These are phyloP conservation scores for Malurus elegans DNA, from an alignment of 2,113 vertebrate genomes.

Conservation along the genomic window DNA sequence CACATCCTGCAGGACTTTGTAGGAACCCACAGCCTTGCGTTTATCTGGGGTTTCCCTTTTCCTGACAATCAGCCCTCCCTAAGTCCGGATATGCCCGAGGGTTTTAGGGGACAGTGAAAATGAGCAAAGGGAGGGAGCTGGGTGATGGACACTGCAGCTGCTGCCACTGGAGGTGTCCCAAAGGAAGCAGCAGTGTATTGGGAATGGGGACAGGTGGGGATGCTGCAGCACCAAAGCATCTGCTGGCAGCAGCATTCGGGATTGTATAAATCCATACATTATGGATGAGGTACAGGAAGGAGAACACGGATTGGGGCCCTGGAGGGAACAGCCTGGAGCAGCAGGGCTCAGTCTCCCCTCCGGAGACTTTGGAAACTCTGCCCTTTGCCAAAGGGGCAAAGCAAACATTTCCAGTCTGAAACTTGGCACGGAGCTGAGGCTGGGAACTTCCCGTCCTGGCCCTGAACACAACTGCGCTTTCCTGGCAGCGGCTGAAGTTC, in stretches of 20 bases:
- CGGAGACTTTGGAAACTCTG: neutral
- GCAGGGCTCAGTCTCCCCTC: neutral
- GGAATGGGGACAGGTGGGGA: accelerated
- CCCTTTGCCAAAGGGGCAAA: neutral
- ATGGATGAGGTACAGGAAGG: neutral
- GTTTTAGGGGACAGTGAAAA: neutral
- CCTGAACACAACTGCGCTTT: neutral
- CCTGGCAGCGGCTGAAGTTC: neutral
- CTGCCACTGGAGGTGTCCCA: accelerated
- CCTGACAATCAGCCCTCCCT: accelerated
- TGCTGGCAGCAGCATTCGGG: accelerated
- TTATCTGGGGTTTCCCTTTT: neutral
- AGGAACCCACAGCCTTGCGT: neutral
- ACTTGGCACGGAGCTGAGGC: neutral
- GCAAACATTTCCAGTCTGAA: neutral
- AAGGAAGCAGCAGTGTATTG: accelerated
- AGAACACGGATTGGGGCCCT: accelerated
- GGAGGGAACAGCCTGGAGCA: neutral
- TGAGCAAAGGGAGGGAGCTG: neutral
- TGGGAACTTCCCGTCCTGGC: neutral
- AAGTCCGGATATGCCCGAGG: accelerated
- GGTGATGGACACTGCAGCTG: neutral
- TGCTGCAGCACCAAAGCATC: neutral
- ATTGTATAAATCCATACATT: accelerated
- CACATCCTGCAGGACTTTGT: neutral